Evolutionary conservation across 1,140 invertebrate species (phyloP).

Genomic region (Nomia melanderi): DNA sequence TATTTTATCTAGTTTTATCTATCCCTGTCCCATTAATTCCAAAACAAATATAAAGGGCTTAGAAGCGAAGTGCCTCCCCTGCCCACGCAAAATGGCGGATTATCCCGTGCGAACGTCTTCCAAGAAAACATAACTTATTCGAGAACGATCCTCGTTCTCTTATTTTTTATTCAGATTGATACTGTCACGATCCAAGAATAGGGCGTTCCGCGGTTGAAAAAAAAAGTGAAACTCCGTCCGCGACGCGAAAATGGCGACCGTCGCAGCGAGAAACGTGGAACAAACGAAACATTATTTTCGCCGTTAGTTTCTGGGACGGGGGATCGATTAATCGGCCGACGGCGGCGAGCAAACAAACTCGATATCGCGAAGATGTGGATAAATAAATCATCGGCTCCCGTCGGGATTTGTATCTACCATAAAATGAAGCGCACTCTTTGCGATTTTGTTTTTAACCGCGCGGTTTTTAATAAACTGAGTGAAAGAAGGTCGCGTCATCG

Average conservation of each 20-base stretch:
- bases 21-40: not conserved
- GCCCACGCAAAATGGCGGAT: not conserved
- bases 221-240: no score
- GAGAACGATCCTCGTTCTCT: no score
- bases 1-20: no score
- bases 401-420: not conserved
- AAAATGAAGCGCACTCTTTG: not conserved
- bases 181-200: no score
- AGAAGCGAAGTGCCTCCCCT: not conserved
- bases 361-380: conserved; percentile 17
- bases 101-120: not conserved
- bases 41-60: not conserved
- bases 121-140: not conserved
- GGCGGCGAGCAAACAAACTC: conserved; percentile 1
- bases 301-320: conserved; percentile 19
- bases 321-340: conserved; percentile 36
- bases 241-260: not conserved
- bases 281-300: conserved; percentile 40
- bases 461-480: not conserved
- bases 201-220: no score
- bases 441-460: not conserved
- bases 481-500: not conserved
- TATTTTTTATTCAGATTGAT: no score
- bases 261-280: not conserved
- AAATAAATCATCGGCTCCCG: conserved; percentile 14